Evolutionary conservation across 2,797 vertebrate species (phyloP), one percentile per base, ranked within the genome.

Genomic region (Acropternis orthonyx): DNA sequence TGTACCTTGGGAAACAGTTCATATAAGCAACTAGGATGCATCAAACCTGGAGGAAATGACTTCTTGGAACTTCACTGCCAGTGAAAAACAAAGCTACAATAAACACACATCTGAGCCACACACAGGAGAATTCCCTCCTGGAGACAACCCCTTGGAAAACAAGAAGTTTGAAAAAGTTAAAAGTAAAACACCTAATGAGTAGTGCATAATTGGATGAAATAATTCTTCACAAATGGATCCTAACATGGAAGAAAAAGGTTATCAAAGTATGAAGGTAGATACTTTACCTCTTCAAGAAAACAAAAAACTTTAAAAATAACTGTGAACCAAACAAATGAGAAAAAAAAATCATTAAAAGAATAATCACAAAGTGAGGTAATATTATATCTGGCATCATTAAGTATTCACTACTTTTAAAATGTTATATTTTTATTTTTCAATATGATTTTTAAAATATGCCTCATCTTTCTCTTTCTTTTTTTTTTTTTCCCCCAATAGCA

Each of bases 31-130:
- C 81, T 4, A 54, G 61, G 65, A 94, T 41, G 69, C 86, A 93
- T 78, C 72, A 80, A 51, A 89, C n/a, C 41, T 83, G 69, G 89
- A 85, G 75, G 46, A 95, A 93, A 92, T 83, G 65, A 65, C 73
- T 80, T 44, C 46, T 83, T 54, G 88, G 71, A 77, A 89, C 52
- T 74, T 80, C 56, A 61, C 36, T 81, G 68, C 39, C 69, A 76
- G 23, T 14, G 36, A 92, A 94, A 94, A 94, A 82, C 4, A 41
- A 44, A 92, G 62, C 34, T 61, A 51, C 41, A 85, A 82, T 62
- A 87, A 82, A 67, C 39, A 92, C 46, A 52, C 7, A 51, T 20
- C 55, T 88, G 11, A 13, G 68, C 30, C 44, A 55, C 23, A 58
- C 0, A 0, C 39, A 90, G 59, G 27, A 83, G 23, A 91, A 91